phyloP scores from a whole-genome alignment of 2,113 vertebrate species.

The Mastomys coucha region DNA sequence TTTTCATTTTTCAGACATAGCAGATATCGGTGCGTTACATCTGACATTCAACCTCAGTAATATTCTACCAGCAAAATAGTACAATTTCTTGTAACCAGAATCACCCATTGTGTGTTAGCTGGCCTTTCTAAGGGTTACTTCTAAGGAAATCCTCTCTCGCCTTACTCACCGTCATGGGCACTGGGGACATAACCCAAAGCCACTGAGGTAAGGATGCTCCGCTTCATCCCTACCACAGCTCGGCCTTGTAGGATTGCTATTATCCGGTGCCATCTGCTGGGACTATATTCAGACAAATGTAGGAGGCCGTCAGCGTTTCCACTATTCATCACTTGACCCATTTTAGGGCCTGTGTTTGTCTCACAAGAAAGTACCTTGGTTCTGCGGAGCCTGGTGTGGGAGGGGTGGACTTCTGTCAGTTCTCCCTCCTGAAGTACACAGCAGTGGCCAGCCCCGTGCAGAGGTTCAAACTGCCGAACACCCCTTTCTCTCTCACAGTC shows the following conservation, averaged over 20 bases:
- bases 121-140: background rate
- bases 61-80: slow-evolving; percentile 9
- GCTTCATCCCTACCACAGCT: slow-evolving; percentile 9
- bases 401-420: background rate
- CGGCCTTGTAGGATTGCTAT: slow-evolving; percentile 54
- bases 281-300: slow-evolving; percentile 75
- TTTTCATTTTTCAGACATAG: slow-evolving; percentile 1
- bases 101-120: background rate
- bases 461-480: background rate
- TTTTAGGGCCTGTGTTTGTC: slow-evolving; percentile 38
- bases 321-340: slow-evolving; percentile 68
- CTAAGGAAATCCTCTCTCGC: background rate
- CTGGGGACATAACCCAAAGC: background rate
- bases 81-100: background rate
- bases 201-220: slow-evolving; percentile 31
- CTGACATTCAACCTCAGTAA: background rate
- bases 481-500: background rate
- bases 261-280: slow-evolving; percentile 72
- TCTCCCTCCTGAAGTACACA: background rate
- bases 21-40: background rate
- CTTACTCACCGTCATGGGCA: background rate
- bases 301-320: slow-evolving; percentile 62
- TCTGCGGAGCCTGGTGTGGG: slow-evolving; percentile 31
- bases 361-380: slow-evolving; percentile 38
- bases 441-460: background rate